A percentile compares a stretch with the other conserved stretches of the same genome.
Evolutionary conservation across 2,888 invertebrate species (phyloP).

Genomic region (Sceliomorpha sp.): DNA sequence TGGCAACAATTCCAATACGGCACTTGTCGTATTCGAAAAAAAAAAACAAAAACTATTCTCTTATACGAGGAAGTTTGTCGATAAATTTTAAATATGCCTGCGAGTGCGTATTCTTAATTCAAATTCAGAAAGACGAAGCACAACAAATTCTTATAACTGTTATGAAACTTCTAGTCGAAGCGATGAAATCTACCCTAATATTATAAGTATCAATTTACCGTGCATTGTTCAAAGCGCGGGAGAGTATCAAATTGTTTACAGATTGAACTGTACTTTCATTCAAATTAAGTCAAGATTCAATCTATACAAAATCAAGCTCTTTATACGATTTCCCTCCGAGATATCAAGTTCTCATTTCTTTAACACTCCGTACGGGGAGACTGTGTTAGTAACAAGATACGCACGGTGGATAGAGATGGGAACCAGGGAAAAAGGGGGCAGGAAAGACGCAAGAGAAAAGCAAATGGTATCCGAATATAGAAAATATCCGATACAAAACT

Average conservation of each 20-base stretch:
- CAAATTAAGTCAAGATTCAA: slow-evolving; percentile 23
- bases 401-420: slow-evolving; percentile 31
- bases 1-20: too few relatives aligned
- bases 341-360: slow-evolving; percentile 52
- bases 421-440: slow-evolving; percentile 15
- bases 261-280: slow-evolving; percentile 27
- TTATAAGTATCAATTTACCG: too few relatives aligned
- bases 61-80: too few relatives aligned
- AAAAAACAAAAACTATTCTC: too few relatives aligned
- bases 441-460: slow-evolving; percentile 14
- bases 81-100: too few relatives aligned
- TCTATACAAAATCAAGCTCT: slow-evolving; percentile 39
- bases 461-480: slow-evolving; percentile 55
- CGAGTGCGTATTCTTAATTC: too few relatives aligned
- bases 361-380: slow-evolving; percentile 29
- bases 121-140: too few relatives aligned
- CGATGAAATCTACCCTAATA: too few relatives aligned
- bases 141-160: too few relatives aligned
- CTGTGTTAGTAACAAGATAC: slow-evolving; percentile 53
- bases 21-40: too few relatives aligned
- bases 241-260: slow-evolving; percentile 21
- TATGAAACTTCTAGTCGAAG: too few relatives aligned
- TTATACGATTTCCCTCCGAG: slow-evolving; percentile 39
- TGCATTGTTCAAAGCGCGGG: not conserved
- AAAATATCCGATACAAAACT: too few relatives aligned